phyloP scores from a whole-genome alignment of 2,797 vertebrate species.

The Cebuella pygmaea region DNA sequence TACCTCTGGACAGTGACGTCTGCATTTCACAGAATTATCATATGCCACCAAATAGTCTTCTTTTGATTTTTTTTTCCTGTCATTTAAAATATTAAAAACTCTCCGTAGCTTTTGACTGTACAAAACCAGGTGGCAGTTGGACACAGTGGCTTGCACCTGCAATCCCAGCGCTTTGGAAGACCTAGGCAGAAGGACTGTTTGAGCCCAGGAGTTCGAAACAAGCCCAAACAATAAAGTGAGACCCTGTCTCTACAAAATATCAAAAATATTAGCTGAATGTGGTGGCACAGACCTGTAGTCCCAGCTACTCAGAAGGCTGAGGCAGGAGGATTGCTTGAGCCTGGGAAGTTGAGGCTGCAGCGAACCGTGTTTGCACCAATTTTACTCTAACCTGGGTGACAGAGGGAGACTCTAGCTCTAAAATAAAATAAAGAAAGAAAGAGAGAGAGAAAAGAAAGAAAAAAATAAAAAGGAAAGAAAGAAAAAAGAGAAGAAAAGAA shows the following conservation, averaged over 20 bases:
- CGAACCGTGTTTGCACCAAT: background rate
- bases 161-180: background rate
- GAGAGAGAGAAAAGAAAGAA: background rate
- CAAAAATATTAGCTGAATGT: background rate
- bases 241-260: background rate
- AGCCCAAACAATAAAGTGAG: background rate
- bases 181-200: background rate
- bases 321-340: background rate
- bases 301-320: background rate
- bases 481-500: too few relatives aligned
- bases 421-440: background rate
- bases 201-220: background rate
- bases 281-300: background rate
- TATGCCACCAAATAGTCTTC: background rate
- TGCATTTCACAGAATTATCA: background rate
- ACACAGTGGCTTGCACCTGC: background rate
- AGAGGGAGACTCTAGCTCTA: background rate
- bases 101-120: background rate
- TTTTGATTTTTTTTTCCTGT: background rate
- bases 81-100: background rate
- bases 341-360: background rate
- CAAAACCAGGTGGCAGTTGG: background rate
- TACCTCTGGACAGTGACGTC: background rate
- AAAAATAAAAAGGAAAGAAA: too few relatives aligned
- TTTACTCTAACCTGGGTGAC: background rate